Percentiles rank a stretch among this genome's conserved stretches.
Conservation (phyloP, 1,140 invertebrate genomes). For the Aethina tumida region DNA sequence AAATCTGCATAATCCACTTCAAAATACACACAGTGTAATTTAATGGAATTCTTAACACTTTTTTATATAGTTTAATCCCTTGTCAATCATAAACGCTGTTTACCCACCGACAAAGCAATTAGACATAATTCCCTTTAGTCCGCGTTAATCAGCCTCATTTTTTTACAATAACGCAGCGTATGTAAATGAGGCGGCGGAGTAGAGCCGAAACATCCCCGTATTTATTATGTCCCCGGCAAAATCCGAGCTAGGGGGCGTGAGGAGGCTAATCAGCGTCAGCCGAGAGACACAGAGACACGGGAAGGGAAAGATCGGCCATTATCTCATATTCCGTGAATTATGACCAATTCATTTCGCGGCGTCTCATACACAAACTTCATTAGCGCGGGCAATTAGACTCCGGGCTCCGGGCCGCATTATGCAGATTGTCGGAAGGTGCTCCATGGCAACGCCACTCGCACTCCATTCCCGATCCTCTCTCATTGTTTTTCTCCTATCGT, state of each 20-base stretch:
- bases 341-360: constrained; percentile 10
- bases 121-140: no score
- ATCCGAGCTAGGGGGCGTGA: not conserved
- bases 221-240: not conserved
- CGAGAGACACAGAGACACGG: not conserved
- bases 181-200: no score
- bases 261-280: not conserved
- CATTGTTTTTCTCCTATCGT: no score
- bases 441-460: constrained; percentile 7
- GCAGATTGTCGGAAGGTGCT: constrained; percentile 7
- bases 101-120: no score
- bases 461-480: no score
- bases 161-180: no score
- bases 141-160: no score
- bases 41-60: no score
- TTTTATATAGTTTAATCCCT: no score
- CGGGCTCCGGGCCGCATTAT: constrained; percentile 7
- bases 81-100: no score
- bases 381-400: constrained; percentile 7
- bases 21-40: no score
- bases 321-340: constrained; percentile 5
- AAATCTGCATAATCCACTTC: no score
- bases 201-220: not conserved
- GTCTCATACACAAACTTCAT: constrained; percentile 13
- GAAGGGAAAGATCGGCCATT: not conserved